Evolutionary conservation across 2,888 invertebrate genomes (phyloP).

Genomic region (Corythucha ciliata): DNA sequence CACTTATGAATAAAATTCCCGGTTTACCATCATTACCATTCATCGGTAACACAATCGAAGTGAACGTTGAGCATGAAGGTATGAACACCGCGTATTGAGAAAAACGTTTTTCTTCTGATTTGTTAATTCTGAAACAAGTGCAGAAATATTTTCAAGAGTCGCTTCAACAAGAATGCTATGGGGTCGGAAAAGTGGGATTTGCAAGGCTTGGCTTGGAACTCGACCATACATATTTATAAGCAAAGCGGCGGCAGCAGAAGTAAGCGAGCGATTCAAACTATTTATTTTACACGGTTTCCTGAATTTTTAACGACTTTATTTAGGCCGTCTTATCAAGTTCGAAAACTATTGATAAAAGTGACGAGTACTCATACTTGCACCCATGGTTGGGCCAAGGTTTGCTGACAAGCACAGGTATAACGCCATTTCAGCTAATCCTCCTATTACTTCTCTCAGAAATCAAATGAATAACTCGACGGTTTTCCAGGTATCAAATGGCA

Average conservation of each 20-base stretch:
- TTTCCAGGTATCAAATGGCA: slow-evolving; percentile 51
- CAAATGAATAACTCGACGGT: background rate
- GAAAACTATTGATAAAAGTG: slow-evolving; percentile 51
- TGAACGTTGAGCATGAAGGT: slow-evolving; percentile 52
- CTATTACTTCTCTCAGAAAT: too few species aligned
- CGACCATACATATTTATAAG: slow-evolving; percentile 46
- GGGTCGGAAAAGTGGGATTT: slow-evolving; percentile 45
- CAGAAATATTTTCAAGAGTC: slow-evolving; percentile 46
- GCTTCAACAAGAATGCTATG: slow-evolving; percentile 45
- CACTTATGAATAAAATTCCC: slow-evolving; percentile 48
- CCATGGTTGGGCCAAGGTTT: slow-evolving; percentile 53
- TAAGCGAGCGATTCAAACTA: slow-evolving; percentile 18
- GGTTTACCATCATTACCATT: slow-evolving; percentile 51
- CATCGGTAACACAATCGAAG: slow-evolving; percentile 53
- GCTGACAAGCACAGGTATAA: slow-evolving; percentile 47
- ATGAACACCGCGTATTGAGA: slow-evolving; percentile 34
- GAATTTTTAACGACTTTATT: slow-evolving; percentile 22
- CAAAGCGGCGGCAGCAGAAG: slow-evolving; percentile 46
- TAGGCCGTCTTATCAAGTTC: slow-evolving; percentile 50
- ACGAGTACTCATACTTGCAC: slow-evolving; percentile 48
- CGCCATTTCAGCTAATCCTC: too few species aligned
- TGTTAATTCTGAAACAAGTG: slow-evolving; percentile 1
- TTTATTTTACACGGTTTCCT: slow-evolving; percentile 2
- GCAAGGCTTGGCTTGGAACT: slow-evolving; percentile 46
- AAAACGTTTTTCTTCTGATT: background rate